phyloP scores from a whole-genome alignment of 1,140 invertebrate genomes.

The Ptiloglossa arizonensis region DNA sequence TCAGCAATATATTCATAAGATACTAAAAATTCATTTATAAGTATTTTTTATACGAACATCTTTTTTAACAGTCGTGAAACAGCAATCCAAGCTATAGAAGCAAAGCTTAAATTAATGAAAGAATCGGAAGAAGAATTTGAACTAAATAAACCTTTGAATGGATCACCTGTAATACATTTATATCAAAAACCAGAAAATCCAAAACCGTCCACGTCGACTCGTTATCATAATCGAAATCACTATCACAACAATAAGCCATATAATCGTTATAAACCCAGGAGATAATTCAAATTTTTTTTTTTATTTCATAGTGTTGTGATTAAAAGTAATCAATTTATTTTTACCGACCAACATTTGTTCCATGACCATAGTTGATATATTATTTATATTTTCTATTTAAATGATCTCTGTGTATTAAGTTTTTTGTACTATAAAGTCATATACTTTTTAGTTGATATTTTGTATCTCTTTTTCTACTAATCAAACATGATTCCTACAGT shows the following conservation, averaged over 20 bases:
- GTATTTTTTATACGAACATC: background rate
- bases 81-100: slow-evolving; percentile 93
- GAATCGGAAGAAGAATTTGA: slow-evolving; percentile 87
- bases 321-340: slow-evolving; percentile 42
- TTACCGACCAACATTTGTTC: slow-evolving; percentile 30
- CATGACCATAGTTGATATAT: slow-evolving; percentile 44
- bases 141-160: slow-evolving; percentile 85
- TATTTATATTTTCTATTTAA: slow-evolving; percentile 59
- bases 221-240: slow-evolving; percentile 70
- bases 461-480: slow-evolving; percentile 25
- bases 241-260: slow-evolving; percentile 78
- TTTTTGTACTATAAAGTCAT: slow-evolving; percentile 22
- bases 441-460: slow-evolving; percentile 35
- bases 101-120: slow-evolving; percentile 91
- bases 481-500: slow-evolving; percentile 46
- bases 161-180: slow-evolving; percentile 86
- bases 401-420: slow-evolving; percentile 11
- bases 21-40: background rate
- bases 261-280: slow-evolving; percentile 75
- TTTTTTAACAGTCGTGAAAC: slow-evolving; percentile 85
- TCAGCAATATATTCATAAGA: slow-evolving; percentile 10
- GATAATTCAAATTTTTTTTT: slow-evolving; percentile 71
- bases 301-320: slow-evolving; percentile 41
- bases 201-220: slow-evolving; percentile 79
- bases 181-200: slow-evolving; percentile 83